Base-by-base conservation (phyloP, 92 coral and sea anemone genomes). In the Paragorgia papillata region DNA sequence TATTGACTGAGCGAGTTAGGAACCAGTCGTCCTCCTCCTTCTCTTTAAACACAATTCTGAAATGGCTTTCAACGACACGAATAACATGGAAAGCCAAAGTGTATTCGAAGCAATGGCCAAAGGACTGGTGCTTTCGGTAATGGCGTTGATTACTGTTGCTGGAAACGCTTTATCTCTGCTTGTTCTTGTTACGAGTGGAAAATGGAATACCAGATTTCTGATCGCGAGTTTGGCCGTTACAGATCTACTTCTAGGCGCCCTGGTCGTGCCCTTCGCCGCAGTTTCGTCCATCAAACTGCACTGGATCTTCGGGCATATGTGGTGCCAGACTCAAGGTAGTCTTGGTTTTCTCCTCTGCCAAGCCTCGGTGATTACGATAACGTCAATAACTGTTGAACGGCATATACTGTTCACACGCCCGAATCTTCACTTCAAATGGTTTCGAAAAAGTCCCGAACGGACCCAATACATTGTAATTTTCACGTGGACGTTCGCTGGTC, bases 231-330 rank as follows among this genome's bases (percentile, higher is more conserved):
- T 69, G n/a, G 76, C 76, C 2, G 18, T 69, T 12, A 46, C 76
- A 3, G 76, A 69, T 30, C 31, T 69, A 12, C 19, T 30, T 24
- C 19, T 69, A 13, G 76, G 76, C 10, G 26, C 18, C 0, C 41
- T 69, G 1, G 57, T 69, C 2, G 49, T 69, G 76, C 76, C 76
- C 17, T 48, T 69, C 33, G 44, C 76, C 8, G 27, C 76, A 49
- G 33, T 51, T 48, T 26, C 61, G 0, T 30, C 76, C 2, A 56
- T 69, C 0, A 69, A 29, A 48, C 41, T 27, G 3, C 59, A 29
- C 10, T 69, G 76, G 76, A 48, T 69, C 20, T 69, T 69, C 7
- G 54, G 44, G 1, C 9, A 49, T 49, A 4, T 24, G 32, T 46
- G 61, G 76, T 69, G 76, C 28, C 58, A 46, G 33, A 26, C 27